These are phyloP conservation scores for Caenorhabditis inopinata DNA, from an alignment of 1,140 invertebrate genomes.

Conservation along the genomic window DNA sequence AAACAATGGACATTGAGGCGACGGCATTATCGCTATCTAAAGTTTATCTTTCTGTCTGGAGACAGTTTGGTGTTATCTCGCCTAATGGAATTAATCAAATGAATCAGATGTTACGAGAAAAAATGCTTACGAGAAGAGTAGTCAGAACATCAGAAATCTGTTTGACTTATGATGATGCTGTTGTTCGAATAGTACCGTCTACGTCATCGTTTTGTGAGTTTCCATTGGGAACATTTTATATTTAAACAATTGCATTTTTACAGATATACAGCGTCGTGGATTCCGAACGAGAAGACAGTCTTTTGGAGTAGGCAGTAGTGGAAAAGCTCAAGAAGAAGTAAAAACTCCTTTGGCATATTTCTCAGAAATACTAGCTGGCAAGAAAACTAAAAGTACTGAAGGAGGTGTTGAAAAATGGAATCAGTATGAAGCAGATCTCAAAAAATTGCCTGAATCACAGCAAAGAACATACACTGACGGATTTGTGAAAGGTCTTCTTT, in stretches of 20 bases:
- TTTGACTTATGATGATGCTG: constrained; percentile 34
- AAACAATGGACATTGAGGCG: neutral
- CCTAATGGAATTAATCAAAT: neutral
- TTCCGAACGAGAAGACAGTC: constrained; percentile 44
- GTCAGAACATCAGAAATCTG: constrained; percentile 1
- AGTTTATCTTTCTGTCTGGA: neutral
- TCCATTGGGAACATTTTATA: neutral
- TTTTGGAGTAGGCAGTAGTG: neutral
- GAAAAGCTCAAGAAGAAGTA: neutral
- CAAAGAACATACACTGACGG: constrained; percentile 50
- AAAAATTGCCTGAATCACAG: constrained; percentile 50
- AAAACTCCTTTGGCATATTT: neutral
- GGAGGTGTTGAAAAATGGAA: constrained; percentile 38
- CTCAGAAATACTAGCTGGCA: constrained; percentile 10
- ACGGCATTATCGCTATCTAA: neutral
- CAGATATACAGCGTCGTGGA: constrained; percentile 50
- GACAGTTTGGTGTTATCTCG: neutral
- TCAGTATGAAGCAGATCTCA: constrained; percentile 45
- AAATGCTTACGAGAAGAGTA: neutral
- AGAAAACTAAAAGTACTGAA: neutral
- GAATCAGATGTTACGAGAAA: neutral
- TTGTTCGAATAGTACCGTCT: constrained; percentile 26
- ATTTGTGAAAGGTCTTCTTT: constrained; percentile 49
- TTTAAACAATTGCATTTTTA: neutral
- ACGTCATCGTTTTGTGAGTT: constrained; percentile 36